These are phyloP conservation scores for Knipowitschia caucasica DNA, from an alignment of 2,797 vertebrate species.

Conservation along the genomic window DNA sequence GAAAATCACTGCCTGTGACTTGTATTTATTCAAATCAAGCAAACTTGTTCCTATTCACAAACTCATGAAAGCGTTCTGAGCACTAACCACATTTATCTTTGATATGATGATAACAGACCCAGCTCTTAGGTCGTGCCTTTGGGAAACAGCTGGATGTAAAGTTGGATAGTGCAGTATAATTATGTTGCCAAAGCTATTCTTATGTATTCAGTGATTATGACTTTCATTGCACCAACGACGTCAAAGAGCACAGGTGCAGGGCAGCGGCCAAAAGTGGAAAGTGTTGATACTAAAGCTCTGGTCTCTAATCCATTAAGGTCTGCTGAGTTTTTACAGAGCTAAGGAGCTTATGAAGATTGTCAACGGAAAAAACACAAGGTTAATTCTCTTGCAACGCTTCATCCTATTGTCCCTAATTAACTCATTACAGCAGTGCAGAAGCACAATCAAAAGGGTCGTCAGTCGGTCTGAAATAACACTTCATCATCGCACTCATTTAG, in stretches of 20 bases:
- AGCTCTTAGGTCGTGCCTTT: too few species aligned
- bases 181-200: background rate
- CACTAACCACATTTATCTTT: too few species aligned
- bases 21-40: too few species aligned
- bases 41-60: too few species aligned
- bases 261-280: conserved; percentile 1
- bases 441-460: too few species aligned
- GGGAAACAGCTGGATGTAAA: background rate
- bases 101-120: too few species aligned
- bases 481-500: too few species aligned
- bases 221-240: background rate
- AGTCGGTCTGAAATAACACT: too few species aligned
- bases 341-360: conserved; percentile 1
- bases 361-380: background rate
- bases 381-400: background rate
- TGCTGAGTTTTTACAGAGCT: background rate
- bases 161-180: too few species aligned
- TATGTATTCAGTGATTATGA: background rate
- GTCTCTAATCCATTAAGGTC: conserved; percentile 1
- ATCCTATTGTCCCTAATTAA: background rate
- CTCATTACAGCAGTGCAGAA: too few species aligned
- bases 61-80: too few species aligned
- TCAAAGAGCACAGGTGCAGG: conserved; percentile 1
- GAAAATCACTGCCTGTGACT: too few species aligned
- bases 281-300: conserved; percentile 5